Base-by-base conservation (phyloP, 2,888 invertebrate genomes). In the Drosophila formosana region DNA sequence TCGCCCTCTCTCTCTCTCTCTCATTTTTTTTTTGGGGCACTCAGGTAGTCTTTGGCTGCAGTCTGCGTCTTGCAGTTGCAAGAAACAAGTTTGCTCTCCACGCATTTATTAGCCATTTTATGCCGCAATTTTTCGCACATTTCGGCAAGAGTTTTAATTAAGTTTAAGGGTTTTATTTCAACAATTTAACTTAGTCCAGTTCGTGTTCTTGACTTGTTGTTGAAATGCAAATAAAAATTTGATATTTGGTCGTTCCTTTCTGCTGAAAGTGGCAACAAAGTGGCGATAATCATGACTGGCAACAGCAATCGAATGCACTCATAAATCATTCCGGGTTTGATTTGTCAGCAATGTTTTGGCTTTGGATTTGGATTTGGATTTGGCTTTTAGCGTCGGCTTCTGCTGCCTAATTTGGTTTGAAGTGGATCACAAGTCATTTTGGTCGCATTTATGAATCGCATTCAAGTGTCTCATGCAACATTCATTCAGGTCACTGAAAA, bases 61-160 rank as follows among this genome's bases (percentile, higher is more conserved):
- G 3, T 28, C 37, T 28, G 26, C 7, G 34, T 60, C 49, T 53
- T 78, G 55, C 50, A 53, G 49, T 45, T 45, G 55, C 7, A 8
- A 32, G 8, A 32, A 32, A 46, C 52, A 23, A 18, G 26, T 32
- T 46, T 23, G 34, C 37, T 51, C 50, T 26, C 57, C 56, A 72
- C 75, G 84, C 84, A 83, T 87, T 87, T 82, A 87, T 82, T 82
- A 72, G 78, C 82, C 87, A 81, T 82, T 86, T 82, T 73, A 84
- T 87, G 67, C 30, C 58, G 23, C 45, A 25, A 26, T 60, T 65
- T 69, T 77, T 72, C 72, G 62, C 69, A 67, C 75, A 66, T 75
- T 80, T 81, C 45, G 51, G 65, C 66, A 18, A 72, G 84, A 78
- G 69, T 84, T 82, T 84, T 82, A 82, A 87, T 82, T 87, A 82